phyloP scores from a whole-genome alignment of 2,888 invertebrate genomes.

The Parnassius orleans region DNA sequence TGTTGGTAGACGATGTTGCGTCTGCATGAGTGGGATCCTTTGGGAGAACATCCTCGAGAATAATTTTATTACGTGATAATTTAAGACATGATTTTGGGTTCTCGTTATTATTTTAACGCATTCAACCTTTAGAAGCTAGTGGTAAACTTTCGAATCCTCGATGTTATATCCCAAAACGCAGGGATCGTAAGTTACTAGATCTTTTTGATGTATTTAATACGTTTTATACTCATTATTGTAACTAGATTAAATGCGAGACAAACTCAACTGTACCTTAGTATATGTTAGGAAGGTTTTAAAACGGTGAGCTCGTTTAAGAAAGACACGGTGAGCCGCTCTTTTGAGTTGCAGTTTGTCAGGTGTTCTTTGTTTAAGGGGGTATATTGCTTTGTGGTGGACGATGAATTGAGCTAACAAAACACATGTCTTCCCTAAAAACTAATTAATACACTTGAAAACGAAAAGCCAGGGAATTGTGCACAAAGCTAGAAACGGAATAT shows the following conservation, averaged over 20 bases:
- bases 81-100: constrained; percentile 47
- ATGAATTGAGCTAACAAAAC: neutral
- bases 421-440: constrained; percentile 6
- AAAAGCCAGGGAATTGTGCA: constrained; percentile 22
- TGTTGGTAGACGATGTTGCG: neutral
- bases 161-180: constrained; percentile 39
- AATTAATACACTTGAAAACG: constrained; percentile 1
- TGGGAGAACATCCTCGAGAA: constrained; percentile 47
- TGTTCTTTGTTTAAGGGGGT: neutral
- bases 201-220: constrained; percentile 76
- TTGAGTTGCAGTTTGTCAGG: constrained; percentile 3
- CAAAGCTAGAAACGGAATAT: constrained; percentile 7
- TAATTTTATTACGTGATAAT: constrained; percentile 47
- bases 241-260: constrained; percentile 59
- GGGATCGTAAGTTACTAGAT: constrained; percentile 58
- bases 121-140: constrained; percentile 8
- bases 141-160: neutral
- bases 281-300: constrained; percentile 45
- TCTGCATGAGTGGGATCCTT: neutral
- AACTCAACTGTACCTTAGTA: constrained; percentile 43
- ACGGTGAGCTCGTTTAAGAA: constrained; percentile 35
- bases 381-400: neutral
- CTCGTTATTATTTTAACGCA: constrained; percentile 24
- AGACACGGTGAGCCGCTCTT: constrained; percentile 6
- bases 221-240: constrained; percentile 75